These are phyloP conservation scores for Grantiella picta DNA, from an alignment of 2,113 vertebrate species.

Conservation along the genomic window DNA sequence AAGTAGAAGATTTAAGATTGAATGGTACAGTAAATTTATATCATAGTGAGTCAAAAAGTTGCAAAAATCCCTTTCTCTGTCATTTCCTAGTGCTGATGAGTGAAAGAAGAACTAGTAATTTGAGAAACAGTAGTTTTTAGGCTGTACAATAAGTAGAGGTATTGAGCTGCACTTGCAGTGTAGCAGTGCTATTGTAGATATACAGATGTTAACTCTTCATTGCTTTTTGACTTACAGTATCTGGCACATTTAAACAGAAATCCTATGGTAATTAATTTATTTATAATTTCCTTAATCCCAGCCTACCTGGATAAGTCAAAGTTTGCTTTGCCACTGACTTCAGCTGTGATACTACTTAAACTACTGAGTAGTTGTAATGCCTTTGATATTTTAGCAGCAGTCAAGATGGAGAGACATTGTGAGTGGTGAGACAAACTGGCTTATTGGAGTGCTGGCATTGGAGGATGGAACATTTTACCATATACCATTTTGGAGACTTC, in stretches of 20 bases:
- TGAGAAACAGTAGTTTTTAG: background rate
- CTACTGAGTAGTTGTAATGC: background rate
- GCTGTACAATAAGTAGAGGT: background rate
- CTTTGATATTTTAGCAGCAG: background rate
- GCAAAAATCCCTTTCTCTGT: background rate
- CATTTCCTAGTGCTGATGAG: background rate
- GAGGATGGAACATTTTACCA: background rate
- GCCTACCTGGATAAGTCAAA: background rate
- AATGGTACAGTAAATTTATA: background rate
- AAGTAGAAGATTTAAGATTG: background rate
- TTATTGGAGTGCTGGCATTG: background rate
- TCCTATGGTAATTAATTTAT: background rate
- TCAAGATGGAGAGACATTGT: background rate
- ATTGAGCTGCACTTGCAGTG: background rate
- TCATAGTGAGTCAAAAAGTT: background rate
- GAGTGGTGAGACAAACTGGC: background rate
- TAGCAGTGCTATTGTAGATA: background rate
- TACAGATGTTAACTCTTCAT: rapidly evolving
- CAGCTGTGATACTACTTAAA: background rate
- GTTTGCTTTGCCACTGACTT: background rate
- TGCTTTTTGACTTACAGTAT: background rate
- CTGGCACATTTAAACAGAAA: background rate
- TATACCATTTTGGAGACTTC: background rate
- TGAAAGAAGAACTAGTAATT: background rate
- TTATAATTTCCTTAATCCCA: background rate